Evolutionary conservation across 1,140 invertebrate species (phyloP).

Genomic region (Gonioctena quinquepunctata): DNA sequence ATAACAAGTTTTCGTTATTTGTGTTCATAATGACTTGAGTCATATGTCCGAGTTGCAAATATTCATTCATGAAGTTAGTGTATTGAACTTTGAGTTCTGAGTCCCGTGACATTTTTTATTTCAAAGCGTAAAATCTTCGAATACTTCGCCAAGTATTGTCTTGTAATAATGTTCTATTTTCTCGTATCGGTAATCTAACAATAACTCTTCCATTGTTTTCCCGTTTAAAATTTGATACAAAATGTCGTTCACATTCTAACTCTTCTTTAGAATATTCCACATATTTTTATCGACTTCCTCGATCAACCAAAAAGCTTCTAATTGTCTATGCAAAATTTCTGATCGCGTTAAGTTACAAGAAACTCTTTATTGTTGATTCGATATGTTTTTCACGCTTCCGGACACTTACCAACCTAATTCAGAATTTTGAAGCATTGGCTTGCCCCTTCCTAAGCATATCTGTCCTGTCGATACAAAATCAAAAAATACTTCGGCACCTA

Average conservation of each 20-base stretch:
- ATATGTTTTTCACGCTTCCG: neutral
- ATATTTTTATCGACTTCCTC: neutral
- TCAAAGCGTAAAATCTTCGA: constrained; percentile 12
- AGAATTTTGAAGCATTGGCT: constrained; percentile 19
- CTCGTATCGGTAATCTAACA: constrained; percentile 5
- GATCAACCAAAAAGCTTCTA: neutral
- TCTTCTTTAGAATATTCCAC: neutral
- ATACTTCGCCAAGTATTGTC: neutral
- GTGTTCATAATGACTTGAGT: constrained; percentile 14
- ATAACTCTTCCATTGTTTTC: constrained; percentile 6
- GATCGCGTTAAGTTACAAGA: neutral
- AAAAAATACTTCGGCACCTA: constrained; percentile 16
- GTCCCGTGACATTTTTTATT: constrained; percentile 15
- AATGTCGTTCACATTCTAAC: neutral
- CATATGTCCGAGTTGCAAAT: constrained; percentile 47
- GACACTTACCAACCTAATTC: constrained; percentile 20
- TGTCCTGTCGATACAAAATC: neutral
- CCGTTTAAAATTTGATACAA: neutral
- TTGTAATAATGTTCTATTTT: neutral
- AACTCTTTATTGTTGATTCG: neutral
- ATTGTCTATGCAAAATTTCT: neutral
- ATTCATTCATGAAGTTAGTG: constrained; percentile 46
- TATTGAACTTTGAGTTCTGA: constrained; percentile 24
- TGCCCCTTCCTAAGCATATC: constrained; percentile 4
- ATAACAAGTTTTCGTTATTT: neutral